A percentile compares a stretch with the other conserved stretches of the same genome.
Evolutionary conservation across 1,140 invertebrate genomes (phyloP).

Genomic region (Tetragonula clypearis): DNA sequence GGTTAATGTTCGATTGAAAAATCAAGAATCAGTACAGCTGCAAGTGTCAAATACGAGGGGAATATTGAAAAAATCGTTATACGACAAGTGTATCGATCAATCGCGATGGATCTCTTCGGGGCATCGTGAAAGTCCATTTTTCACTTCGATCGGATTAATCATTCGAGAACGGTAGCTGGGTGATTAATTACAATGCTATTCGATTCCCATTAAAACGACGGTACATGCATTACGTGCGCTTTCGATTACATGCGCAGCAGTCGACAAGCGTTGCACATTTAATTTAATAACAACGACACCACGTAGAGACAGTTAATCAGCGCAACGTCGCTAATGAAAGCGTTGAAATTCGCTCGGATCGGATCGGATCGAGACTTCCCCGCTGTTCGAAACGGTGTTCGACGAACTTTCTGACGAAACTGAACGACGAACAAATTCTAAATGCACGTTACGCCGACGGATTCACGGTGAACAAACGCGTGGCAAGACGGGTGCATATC

Average conservation of each 20-base stretch:
- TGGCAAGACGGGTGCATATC: background rate
- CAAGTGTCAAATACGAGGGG: no score
- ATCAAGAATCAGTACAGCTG: no score
- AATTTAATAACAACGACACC: constrained; percentile 17
- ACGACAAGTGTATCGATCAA: no score
- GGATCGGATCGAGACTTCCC: no score
- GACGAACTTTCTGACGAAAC: background rate
- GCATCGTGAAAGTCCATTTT: background rate
- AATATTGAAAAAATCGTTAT: no score
- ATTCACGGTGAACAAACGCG: background rate
- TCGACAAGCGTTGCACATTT: background rate
- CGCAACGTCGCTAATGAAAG: constrained; percentile 15
- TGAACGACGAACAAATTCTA: background rate
- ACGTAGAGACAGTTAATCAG: constrained; percentile 17
- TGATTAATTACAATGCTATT: background rate
- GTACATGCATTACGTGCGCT: background rate
- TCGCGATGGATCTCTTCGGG: background rate
- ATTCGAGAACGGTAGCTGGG: background rate
- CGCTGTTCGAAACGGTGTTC: background rate
- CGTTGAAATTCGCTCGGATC: background rate
- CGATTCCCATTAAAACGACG: background rate
- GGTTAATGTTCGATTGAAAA: no score
- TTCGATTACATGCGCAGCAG: background rate
- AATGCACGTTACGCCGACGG: background rate
- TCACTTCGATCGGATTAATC: background rate